Evolutionary conservation across 2,797 vertebrate species (phyloP).

Genomic region (Anisognathus igniventris): DNA sequence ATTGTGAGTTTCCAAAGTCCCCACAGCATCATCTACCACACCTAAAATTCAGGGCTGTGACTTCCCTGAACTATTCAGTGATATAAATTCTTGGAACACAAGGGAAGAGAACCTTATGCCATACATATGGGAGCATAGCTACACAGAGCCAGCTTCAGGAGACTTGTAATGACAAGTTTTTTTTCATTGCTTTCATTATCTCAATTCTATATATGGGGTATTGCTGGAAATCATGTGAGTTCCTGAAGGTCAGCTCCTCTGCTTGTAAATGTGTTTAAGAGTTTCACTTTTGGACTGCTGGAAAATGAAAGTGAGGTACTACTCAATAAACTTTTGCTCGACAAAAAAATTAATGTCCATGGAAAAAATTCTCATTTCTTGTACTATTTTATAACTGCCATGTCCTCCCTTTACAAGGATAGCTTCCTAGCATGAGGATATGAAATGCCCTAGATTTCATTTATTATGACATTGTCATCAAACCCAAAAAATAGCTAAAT

Average conservation of each 20-base stretch:
- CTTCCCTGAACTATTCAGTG: conserved; percentile 1
- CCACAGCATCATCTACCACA: not conserved
- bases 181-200: conserved; percentile 9
- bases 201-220: not conserved
- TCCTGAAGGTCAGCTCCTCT: not conserved
- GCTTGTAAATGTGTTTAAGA: not conserved
- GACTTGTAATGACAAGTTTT: not conserved
- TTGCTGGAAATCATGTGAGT: conserved; percentile 10
- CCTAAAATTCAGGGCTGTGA: not conserved
- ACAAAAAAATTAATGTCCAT: not conserved
- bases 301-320: not conserved
- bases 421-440: not conserved
- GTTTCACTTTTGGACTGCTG: conserved; percentile 15
- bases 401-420: not conserved
- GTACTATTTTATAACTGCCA: not conserved
- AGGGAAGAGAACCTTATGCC: not conserved
- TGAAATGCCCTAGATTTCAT: not conserved
- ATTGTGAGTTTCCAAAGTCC: not conserved
- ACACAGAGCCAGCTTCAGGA: not conserved
- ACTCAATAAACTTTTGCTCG: not conserved
- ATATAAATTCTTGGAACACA: conserved; percentile 36
- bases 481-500: not conserved
- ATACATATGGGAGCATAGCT: not conserved
- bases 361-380: not conserved
- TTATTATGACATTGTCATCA: not conserved